Base-by-base conservation (phyloP, 2,888 invertebrate genomes). In the Trichogramma evanescens region DNA sequence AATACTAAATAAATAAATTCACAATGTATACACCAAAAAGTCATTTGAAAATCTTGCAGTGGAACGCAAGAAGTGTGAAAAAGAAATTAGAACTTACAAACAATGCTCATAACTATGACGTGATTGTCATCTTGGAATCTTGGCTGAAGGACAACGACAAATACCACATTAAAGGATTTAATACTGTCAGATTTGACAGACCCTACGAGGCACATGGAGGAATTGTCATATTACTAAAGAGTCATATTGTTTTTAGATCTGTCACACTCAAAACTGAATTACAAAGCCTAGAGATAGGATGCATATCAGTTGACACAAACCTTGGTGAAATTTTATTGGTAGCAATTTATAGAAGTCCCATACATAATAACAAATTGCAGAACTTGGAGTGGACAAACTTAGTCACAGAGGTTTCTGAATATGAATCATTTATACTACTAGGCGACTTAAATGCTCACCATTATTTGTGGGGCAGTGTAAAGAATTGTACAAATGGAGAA, bases 391-490 rank as follows among this genome's bases (percentile, higher is more conserved):
- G 38, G 39, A 48, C 3, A 9, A 10, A 26, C 0, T 38, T 56
- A 8, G 3, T 5, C 1, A 7, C 52, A 8, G 5, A n/a, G 42
- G 38, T 53, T 40, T 40, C 8, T 5, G 46, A 48, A 8, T 4
- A 41, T 7, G 6, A 46, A 2, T 7, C 13, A 5, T 56, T 51
- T 51, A 39, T 52, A 5, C 6, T 52, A 7, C 5, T n/a, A 3
- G 59, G 48, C 2, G 60, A 60, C 42, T 60, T 53, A 39, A 52
- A 60, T n/a, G 39, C 53, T 3, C 61, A 57, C 48, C 53, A 50
- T 38, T 10, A 6, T 6, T n/a, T 56, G 4, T 60, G 56, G 52
- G 60, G 60, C 7, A 51, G 51, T 42, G n/a, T 48, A 8, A 53
- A 42, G n/a, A 39, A 5, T 38, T 60, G 60, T 13, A 3, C 8